A percentile compares a stretch with the other conserved stretches of the same genome.
These are phyloP conservation scores for Acromyrmex charruanus DNA, from an alignment of 1,140 invertebrate species.

Conservation along the genomic window DNA sequence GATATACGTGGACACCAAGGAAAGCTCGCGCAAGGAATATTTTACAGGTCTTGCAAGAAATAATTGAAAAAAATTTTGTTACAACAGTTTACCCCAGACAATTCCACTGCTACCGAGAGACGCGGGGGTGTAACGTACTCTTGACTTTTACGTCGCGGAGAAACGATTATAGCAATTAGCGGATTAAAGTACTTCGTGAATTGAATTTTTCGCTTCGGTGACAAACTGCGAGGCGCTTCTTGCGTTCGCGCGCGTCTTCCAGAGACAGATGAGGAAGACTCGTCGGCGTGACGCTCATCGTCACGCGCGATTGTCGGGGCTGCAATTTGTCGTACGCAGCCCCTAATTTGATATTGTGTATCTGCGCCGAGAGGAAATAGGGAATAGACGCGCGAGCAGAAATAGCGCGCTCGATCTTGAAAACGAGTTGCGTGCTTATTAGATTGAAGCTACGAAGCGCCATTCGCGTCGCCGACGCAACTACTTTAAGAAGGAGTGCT, in stretches of 20 bases:
- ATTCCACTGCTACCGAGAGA: not conserved
- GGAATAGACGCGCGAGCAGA: slow-evolving; percentile 30
- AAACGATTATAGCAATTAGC: slow-evolving; percentile 55
- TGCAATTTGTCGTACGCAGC: slow-evolving; percentile 44
- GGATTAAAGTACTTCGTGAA: slow-evolving; percentile 51
- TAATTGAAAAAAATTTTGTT: slow-evolving; percentile 11
- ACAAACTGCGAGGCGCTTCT: slow-evolving; percentile 30
- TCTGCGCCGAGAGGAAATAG: slow-evolving; percentile 34
- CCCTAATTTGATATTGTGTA: slow-evolving; percentile 49
- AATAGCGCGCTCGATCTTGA: not conserved
- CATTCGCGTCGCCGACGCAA: slow-evolving; percentile 64
- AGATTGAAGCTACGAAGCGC: slow-evolving; percentile 75
- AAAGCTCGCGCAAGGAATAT: not conserved
- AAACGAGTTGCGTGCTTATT: slow-evolving; percentile 75
- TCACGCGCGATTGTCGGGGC: slow-evolving; percentile 24
- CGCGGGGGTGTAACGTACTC: not conserved
- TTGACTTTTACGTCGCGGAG: not conserved
- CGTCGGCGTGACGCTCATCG: slow-evolving; percentile 8
- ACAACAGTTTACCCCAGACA: not conserved
- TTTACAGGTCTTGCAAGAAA: not conserved
- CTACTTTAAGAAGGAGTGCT: slow-evolving; percentile 53
- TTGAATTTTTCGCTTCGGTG: slow-evolving; percentile 39
- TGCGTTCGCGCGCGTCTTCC: not conserved
- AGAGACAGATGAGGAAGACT: not conserved
- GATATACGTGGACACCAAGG: not conserved